phyloP scores from a whole-genome alignment of 2,797 vertebrate species.

The Prunella strophiata region DNA sequence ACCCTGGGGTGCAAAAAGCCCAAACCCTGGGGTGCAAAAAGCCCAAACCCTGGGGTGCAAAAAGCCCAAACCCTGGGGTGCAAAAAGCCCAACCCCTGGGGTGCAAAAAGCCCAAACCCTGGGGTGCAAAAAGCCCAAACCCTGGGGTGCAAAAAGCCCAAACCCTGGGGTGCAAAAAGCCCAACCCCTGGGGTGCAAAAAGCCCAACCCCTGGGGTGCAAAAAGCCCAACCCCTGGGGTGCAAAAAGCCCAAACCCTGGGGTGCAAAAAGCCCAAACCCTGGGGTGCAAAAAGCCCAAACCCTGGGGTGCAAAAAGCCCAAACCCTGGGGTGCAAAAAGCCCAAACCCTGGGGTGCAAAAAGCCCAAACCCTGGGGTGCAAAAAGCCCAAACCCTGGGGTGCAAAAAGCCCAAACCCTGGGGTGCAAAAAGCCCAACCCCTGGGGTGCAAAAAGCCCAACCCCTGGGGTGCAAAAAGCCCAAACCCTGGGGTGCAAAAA shows the following conservation, averaged over 20 bases:
- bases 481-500: fast-evolving
- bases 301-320: no score
- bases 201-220: fast-evolving
- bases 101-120: neutral
- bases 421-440: no score
- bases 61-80: fast-evolving
- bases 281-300: neutral
- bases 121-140: neutral
- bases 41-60: neutral
- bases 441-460: no score
- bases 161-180: no score
- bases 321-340: neutral
- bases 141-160: no score
- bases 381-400: neutral
- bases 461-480: neutral
- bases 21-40: no score
- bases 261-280: neutral
- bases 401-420: neutral
- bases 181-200: no score
- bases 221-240: neutral
- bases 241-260: fast-evolving
- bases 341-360: no score
- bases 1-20: neutral
- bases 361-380: no score
- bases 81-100: no score